phyloP scores from a whole-genome alignment of 2,888 invertebrate species.

The Sarcophaga variegata region DNA sequence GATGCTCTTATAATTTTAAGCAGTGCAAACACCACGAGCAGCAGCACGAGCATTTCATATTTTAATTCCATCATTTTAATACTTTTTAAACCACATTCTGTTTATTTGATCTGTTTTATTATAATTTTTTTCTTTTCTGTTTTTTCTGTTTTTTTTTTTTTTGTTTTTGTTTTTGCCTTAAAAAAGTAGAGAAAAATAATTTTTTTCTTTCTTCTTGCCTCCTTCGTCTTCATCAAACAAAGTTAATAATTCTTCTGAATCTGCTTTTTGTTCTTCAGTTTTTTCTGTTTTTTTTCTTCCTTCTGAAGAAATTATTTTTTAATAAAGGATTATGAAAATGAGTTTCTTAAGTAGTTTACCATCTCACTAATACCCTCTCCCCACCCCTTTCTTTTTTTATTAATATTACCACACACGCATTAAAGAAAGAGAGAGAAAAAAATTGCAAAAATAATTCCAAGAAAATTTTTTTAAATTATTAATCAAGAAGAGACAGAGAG shows the following conservation, averaged over 20 bases:
- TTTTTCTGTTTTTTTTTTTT: slow-evolving; percentile 25
- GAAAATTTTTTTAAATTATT: no score
- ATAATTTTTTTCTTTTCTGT: slow-evolving; percentile 18
- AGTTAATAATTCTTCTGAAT: neutral
- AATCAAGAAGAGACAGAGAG: no score
- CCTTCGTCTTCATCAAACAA: neutral
- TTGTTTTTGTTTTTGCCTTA: slow-evolving; percentile 8
- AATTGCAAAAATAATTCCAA: no score
- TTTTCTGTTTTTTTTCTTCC: slow-evolving; percentile 3
- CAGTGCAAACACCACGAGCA: neutral
- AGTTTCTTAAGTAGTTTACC: slow-evolving; percentile 52
- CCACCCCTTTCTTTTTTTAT: neutral
- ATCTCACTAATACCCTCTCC: neutral
- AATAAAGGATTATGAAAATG: slow-evolving; percentile 65
- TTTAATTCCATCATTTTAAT: neutral
- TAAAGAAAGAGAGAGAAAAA: no score
- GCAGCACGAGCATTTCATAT: neutral
- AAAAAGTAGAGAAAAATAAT: neutral
- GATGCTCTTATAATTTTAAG: slow-evolving; percentile 45
- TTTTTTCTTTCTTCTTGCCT: no score
- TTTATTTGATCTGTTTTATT: slow-evolving; percentile 45
- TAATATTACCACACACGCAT: neutral
- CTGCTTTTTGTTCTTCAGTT: neutral
- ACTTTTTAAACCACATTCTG: slow-evolving; percentile 16
- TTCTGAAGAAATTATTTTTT: slow-evolving; percentile 34